A percentile compares a stretch with the other conserved stretches of the same genome.
phyloP scores from a whole-genome alignment of 1,140 invertebrate species.

The Rhopalosiphum padi region DNA sequence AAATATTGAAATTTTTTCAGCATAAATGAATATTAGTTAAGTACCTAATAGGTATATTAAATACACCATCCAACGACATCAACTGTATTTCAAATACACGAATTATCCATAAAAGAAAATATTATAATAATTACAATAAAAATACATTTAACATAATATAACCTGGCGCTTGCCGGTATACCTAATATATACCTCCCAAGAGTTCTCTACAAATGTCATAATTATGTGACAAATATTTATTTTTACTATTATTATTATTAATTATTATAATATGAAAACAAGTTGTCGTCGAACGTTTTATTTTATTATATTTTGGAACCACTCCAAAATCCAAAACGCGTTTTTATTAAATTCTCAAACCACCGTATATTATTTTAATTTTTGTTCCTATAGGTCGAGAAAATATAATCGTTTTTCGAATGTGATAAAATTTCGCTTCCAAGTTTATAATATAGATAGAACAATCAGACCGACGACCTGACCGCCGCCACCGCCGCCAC shows the following conservation, averaged over 20 bases:
- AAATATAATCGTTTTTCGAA: neutral
- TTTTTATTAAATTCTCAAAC: neutral
- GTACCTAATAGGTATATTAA: conserved; percentile 4
- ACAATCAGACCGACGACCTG: neutral
- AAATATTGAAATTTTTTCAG: neutral
- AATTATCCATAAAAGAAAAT: neutral
- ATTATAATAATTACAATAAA: conserved; percentile 21
- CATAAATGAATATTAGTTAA: neutral
- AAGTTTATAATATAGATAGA: neutral
- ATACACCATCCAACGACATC: neutral
- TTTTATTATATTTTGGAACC: neutral
- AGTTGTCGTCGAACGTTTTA: neutral
- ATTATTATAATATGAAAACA: neutral
- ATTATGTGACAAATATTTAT: neutral
- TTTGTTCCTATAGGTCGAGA: neutral
- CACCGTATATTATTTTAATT: neutral
- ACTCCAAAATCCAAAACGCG: neutral
- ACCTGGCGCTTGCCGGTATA: neutral
- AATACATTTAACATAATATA: neutral
- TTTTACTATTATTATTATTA: neutral
- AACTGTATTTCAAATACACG: neutral
- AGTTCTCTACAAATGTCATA: neutral
- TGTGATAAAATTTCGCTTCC: neutral
- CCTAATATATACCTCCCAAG: neutral
- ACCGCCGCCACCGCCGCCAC: neutral